Conservation (phyloP, 2,888 invertebrate genomes). For the Carcina quercana region DNA sequence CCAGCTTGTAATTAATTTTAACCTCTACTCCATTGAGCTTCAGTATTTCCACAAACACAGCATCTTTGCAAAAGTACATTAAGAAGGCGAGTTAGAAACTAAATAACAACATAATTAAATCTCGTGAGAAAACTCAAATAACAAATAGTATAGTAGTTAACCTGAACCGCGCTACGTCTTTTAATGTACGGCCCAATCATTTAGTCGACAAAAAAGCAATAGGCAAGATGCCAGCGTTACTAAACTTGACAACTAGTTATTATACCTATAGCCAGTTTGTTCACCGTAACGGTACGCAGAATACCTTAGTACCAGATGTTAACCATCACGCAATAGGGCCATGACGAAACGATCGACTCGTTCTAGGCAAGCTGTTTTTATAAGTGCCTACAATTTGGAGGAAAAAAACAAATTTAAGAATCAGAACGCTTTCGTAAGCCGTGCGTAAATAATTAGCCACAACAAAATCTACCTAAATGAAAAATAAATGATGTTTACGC, state of each 20-base stretch:
- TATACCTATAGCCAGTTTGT: conserved; percentile 36
- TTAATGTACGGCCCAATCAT: not conserved
- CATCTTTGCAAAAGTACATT: too few species aligned
- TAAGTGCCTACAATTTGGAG: conserved; percentile 8
- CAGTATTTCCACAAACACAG: too few species aligned
- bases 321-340: conserved; percentile 31
- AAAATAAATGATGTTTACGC: too few species aligned
- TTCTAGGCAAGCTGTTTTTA: conserved; percentile 8
- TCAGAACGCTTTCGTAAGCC: conserved; percentile 8
- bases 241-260: conserved; percentile 25
- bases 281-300: conserved; percentile 45
- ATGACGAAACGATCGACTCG: conserved; percentile 29
- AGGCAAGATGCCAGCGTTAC: conserved; percentile 4
- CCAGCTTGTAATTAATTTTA: too few species aligned
- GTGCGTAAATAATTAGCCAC: conserved; percentile 9
- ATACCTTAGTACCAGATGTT: conserved; percentile 41
- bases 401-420: conserved; percentile 6
- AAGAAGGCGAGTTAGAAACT: too few species aligned
- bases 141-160: too few species aligned
- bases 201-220: not conserved
- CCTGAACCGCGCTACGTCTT: too few species aligned
- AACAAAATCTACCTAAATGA: too few species aligned
- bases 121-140: too few species aligned
- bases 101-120: too few species aligned
- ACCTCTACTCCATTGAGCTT: too few species aligned